Base-by-base conservation (phyloP, 2,113 vertebrate species). In the Ciconia stormi region DNA sequence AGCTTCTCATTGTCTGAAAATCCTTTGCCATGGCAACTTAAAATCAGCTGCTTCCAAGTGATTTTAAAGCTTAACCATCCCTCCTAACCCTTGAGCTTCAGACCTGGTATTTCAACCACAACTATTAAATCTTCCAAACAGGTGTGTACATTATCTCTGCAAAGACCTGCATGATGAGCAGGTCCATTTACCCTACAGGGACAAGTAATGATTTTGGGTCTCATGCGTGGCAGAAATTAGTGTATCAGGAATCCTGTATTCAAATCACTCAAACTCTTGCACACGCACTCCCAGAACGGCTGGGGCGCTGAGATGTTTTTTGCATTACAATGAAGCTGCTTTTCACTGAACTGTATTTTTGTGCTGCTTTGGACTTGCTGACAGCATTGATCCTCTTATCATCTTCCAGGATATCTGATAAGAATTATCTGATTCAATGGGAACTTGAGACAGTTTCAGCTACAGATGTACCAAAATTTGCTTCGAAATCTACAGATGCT, bases 1-100 rank as follows among this genome's bases (percentile, higher is more conserved):
- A 98, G 96, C 94, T 94, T 96, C 94, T 90, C 97, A 93, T 97
- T 98, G 98, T 98, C 96, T 97, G 95, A 80, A 93, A 97, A 97
- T 97, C 95, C 96, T 97, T 98, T 97, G 94, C 98, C 98, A 98
- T 98, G 98, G 98, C 97, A 98, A 98, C 97, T 97, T 98, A 94
- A 97, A 98, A 96, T 96, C 96, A 92, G 92, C 93, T 92, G 91
- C 96, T 97, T 98, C 97, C 82, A 97, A 97, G 96, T 96, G 96
- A 97, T 97, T 97, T 98, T 97, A 97, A 88, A 97, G 97, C 96
- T 98, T 96, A 96, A 49, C 94, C 70, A 94, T n/a, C 38, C 20
- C 96, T 91, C 58, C 91, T 97, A 95, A 94, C 96, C 96, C 55
- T 82, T 84, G 47, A 78, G 71, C 66, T 83, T 78, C 66, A 83